Evolutionary conservation across 2,888 invertebrate species (phyloP), one percentile per base, ranked within the genome.

Genomic region (Cryptocephalus moraei): DNA sequence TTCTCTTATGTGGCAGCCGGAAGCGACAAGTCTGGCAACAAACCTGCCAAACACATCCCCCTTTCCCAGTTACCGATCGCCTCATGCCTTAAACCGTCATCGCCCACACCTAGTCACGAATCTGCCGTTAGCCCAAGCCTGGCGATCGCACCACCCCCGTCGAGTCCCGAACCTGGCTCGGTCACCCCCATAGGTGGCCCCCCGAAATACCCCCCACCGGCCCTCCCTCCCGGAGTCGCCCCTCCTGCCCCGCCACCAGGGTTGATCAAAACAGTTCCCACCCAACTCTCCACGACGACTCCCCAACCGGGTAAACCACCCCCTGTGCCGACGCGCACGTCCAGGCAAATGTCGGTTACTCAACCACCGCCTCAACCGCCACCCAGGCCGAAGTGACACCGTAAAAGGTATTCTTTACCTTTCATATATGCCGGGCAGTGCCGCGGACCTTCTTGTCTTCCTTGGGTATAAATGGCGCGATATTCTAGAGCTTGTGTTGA

Each of bases 1-100:
- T 99, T 99, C 76, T 97, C 97, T 44, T 97, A 97, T 76, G 84
- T 96, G 68, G 96, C 96, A 52, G 96, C 96, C 47, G 92, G 91
- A 0, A 81, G 84, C 57, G 86, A 87, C 60, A 84, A 86, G 64
- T 80, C 44, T 64, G 8, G 12, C n/a, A 43, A 32, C 40, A 43
- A 32, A n/a, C 45, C 44, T 22, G 49, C 48, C 39, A 55, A 50
- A 46, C 45, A 49, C 9, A 39, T 46, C 6, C 44, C 44, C 9
- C 33, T 49, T 10, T 46, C 53, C 11, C 51, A 51, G 9, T 42
- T 51, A 12, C 42, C 49, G 36, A 45, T 47, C 44, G 40, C 49
- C 41, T 48, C 53, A 9, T 53, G 54, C 46, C 38, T 56, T 22
- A 45, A 47, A 22, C 49, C 56, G 8, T 31, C 47, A n/a, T 38